Evolutionary conservation across 2,797 vertebrate species (phyloP).

Genomic region (Falco rusticolus): DNA sequence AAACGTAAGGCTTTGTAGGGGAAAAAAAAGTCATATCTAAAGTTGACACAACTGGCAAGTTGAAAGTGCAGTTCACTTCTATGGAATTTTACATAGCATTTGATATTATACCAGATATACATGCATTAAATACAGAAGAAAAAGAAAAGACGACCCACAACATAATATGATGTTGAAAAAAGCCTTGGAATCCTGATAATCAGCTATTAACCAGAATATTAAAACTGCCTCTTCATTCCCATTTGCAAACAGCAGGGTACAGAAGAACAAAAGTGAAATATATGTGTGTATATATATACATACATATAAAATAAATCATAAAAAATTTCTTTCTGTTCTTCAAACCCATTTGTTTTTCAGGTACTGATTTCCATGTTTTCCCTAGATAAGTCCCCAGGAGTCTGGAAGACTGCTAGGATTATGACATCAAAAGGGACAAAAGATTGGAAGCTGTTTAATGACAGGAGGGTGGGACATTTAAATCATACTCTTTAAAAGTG

Average conservation of each 20-base stretch:
- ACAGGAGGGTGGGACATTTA: not conserved
- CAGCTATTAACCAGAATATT: not conserved
- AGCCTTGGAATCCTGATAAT: not conserved
- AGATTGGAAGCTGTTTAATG: not conserved
- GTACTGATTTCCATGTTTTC: not conserved
- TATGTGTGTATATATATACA: not conserved
- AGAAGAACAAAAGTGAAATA: not conserved
- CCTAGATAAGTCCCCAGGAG: not conserved
- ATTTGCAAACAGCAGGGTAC: not conserved
- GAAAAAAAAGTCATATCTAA: not conserved
- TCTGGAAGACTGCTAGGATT: not conserved
- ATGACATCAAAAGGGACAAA: constrained; percentile 6
- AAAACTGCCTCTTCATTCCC: not conserved
- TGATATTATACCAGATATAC: not conserved
- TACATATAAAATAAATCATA: not conserved
- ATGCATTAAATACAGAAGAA: not conserved
- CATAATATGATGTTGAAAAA: not conserved
- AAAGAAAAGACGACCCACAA: accelerated
- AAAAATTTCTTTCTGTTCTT: not conserved
- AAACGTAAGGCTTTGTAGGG: not conserved
- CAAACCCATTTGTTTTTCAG: not conserved
- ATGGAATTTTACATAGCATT: not conserved
- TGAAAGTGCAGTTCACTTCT: not conserved
- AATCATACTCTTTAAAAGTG: not conserved
- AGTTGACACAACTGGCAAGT: not conserved